These are phyloP conservation scores for Cotesia congregata DNA, from an alignment of 2,888 invertebrate genomes.

Conservation along the genomic window DNA sequence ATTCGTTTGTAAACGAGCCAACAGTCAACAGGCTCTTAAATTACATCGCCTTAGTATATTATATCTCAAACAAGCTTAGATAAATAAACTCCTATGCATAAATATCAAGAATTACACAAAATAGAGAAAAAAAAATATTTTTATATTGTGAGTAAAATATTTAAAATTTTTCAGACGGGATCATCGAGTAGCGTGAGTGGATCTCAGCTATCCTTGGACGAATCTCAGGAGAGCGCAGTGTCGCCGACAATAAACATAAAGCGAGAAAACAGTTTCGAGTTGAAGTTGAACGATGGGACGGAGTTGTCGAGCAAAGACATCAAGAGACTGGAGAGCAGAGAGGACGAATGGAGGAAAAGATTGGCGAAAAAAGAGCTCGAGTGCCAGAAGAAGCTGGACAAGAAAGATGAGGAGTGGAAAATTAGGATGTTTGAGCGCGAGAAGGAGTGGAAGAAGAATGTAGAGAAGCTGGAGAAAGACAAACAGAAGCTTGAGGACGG, in stretches of 20 bases:
- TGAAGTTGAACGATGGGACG: slow-evolving; percentile 67
- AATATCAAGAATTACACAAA: too few species aligned
- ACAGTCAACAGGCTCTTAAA: too few species aligned
- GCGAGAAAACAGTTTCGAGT: slow-evolving; percentile 69
- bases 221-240: slow-evolving; percentile 59
- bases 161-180: slow-evolving; percentile 56
- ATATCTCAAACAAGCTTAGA: too few species aligned
- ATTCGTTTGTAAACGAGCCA: too few species aligned
- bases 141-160: too few species aligned
- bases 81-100: too few species aligned
- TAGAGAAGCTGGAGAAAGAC: slow-evolving; percentile 75
- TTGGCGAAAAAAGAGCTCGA: slow-evolving; percentile 75
- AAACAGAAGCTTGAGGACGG: slow-evolving; percentile 73
- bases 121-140: too few species aligned
- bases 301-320: slow-evolving; percentile 63
- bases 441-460: slow-evolving; percentile 78
- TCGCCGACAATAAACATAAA: slow-evolving; percentile 56
- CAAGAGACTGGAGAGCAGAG: slow-evolving; percentile 64
- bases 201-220: slow-evolving; percentile 66
- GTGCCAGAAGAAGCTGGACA: slow-evolving; percentile 71
- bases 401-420: slow-evolving; percentile 68
- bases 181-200: slow-evolving; percentile 69
- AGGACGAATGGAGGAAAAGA: slow-evolving; percentile 66
- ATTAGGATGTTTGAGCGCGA: slow-evolving; percentile 76
- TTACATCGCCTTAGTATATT: too few species aligned